Base-by-base conservation (phyloP, 2,113 vertebrate species). In the Chamaetylas fuelleborni region DNA sequence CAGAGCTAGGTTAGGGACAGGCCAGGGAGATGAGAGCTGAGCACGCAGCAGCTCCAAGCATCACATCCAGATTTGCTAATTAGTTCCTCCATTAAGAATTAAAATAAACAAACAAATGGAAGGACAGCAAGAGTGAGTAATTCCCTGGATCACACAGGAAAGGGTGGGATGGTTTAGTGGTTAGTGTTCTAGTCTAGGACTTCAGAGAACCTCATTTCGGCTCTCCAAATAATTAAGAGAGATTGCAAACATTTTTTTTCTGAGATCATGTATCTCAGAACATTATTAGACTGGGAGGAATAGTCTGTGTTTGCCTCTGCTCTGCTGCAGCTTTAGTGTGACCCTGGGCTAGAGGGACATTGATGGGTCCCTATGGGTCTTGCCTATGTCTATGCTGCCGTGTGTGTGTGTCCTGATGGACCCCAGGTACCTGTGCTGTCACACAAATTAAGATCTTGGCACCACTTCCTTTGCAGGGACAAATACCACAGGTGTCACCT, bases 41-140 rank as follows among this genome's bases (percentile, higher is more conserved):
- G 90, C 67, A 26, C 0, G 6, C 64, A 77, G 71, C 85, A 88
- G 38, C 64, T 88, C 81, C 62, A 20, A 94, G 60, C 28, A 23
- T 43, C 47, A 20, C 29, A 83, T 77, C 76, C 85, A 71, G 23
- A 5, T 70, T 74, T 88, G 47, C 51, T 93, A 95, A 97, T 95
- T 83, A 95, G 90, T 64, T 91, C 56, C 76, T 92, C 51, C 86
- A 93, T 77, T 92, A 83, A 83, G 79, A 78, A 90, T 73, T 81
- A 85, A 95, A 95, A 95, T 81, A 96, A 90, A 91, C 89, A 93
- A 96, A 88, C 86, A 94, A 69, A 69, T 76, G 71, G 81, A 90
- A 90, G 81, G 79, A 92, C 81, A 90, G 85, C 79, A 71, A 86
- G 90, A 67, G 29, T 94, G 94, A 93, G 85, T 92, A 93, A 92